These are phyloP conservation scores for Ridgeia piscesae DNA, from an alignment of 1,140 invertebrate species.

Conservation along the genomic window DNA sequence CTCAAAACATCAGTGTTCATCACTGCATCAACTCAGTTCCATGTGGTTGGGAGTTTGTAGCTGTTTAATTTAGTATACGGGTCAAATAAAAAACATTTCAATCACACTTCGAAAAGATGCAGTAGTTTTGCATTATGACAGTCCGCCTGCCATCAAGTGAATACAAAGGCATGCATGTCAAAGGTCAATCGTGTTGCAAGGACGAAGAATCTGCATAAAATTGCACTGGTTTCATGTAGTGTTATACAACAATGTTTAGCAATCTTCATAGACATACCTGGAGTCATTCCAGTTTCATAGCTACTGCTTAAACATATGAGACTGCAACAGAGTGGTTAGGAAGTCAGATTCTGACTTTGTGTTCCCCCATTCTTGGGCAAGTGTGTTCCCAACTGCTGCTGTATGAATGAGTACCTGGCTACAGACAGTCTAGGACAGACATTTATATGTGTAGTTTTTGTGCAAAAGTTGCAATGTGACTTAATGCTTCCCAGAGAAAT, in stretches of 20 bases:
- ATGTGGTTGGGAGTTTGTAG: not conserved
- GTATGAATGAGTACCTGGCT: no score
- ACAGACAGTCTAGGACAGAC: no score
- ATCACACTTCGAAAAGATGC: not conserved
- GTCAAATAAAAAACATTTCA: not conserved
- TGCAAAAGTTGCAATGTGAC: no score
- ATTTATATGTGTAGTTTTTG: no score
- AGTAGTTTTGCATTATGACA: not conserved
- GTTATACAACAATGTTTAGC: not conserved
- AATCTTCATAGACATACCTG: not conserved
- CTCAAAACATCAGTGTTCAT: not conserved
- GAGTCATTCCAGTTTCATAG: not conserved
- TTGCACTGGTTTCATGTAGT: not conserved
- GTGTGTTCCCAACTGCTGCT: no score
- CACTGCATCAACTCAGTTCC: not conserved
- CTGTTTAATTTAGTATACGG: not conserved
- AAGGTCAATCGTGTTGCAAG: no score
- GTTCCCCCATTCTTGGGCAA: no score
- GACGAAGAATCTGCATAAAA: not conserved
- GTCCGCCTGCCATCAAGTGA: no score
- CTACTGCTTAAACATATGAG: not conserved
- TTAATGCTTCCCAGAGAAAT: no score
- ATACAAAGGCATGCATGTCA: not conserved
- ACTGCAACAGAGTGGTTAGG: no score
- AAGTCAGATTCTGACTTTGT: no score